Percentiles rank a stretch among this genome's conserved stretches.
phyloP scores from a whole-genome alignment of 2,113 vertebrate genomes.

The Tyrannus savana region DNA sequence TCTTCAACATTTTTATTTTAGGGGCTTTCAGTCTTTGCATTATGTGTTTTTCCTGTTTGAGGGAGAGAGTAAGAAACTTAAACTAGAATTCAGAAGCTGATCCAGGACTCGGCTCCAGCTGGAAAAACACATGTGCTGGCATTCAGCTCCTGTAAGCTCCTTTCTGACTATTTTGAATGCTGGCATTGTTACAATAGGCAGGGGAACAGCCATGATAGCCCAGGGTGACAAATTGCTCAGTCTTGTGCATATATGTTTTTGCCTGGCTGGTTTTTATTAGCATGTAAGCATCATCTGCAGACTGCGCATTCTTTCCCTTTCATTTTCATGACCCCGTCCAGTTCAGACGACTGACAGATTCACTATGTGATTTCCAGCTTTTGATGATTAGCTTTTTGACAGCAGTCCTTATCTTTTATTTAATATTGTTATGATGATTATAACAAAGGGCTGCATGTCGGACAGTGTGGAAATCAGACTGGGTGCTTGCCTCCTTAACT shows the following conservation, averaged over 20 bases:
- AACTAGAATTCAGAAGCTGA: constrained; percentile 67
- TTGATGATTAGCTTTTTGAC: not conserved
- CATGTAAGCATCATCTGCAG: constrained; percentile 40
- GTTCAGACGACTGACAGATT: not conserved
- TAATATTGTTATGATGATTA: not conserved
- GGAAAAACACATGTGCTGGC: constrained; percentile 74
- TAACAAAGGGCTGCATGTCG: not conserved
- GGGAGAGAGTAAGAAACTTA: constrained; percentile 65
- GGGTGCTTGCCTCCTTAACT: constrained; percentile 23
- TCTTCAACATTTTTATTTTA: constrained; percentile 67
- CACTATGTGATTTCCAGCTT: constrained; percentile 5
- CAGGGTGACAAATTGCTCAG: constrained; percentile 69
- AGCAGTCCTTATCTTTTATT: constrained; percentile 37
- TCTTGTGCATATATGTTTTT: constrained; percentile 69
- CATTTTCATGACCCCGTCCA: constrained; percentile 5
- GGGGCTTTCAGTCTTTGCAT: constrained; percentile 59
- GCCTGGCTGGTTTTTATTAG: constrained; percentile 69
- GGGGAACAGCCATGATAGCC: constrained; percentile 66
- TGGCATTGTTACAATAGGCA: constrained; percentile 71
- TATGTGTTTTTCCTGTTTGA: constrained; percentile 67
- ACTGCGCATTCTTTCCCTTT: constrained; percentile 13
- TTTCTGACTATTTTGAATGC: constrained; percentile 71
- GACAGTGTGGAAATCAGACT: constrained; percentile 4
- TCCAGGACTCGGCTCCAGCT: constrained; percentile 63
- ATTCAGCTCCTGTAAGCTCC: constrained; percentile 67